A percentile compares a stretch with the other conserved stretches of the same genome.
Conservation (phyloP, 35 echinoderm and acorn worm species). For the Holothuria glaberrima region DNA sequence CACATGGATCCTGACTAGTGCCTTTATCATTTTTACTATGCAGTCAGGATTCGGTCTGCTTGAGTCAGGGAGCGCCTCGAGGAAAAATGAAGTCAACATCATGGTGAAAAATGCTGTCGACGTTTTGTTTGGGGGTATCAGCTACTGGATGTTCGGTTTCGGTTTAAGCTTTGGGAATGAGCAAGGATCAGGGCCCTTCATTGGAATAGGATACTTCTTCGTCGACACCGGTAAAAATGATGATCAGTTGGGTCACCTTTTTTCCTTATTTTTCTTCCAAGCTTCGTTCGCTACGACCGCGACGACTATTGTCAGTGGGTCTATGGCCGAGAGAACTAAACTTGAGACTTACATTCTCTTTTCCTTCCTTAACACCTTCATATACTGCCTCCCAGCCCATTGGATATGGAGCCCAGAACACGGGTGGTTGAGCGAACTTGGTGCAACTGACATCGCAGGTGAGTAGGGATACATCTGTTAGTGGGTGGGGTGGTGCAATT, state of each 20-base stretch:
- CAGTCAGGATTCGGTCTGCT: conserved; percentile 97
- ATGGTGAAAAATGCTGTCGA: conserved; percentile 98
- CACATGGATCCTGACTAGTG: conserved; percentile 94
- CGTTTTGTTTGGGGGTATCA: conserved; percentile 91
- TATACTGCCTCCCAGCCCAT: conserved; percentile 85
- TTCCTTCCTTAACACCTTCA: conserved; percentile 93
- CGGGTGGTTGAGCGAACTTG: conserved; percentile 78
- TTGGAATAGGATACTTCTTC: conserved; percentile 88
- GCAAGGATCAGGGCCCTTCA: conserved; percentile 59
- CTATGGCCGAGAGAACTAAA: conserved; percentile 95
- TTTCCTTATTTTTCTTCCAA: conserved; percentile 93
- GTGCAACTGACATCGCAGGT: conserved; percentile 84
- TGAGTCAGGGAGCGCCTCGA: conserved; percentile 86
- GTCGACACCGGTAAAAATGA: conserved; percentile 53
- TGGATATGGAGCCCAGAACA: conserved; percentile 85
- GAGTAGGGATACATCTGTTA: background rate
- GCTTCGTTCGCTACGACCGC: conserved; percentile 96
- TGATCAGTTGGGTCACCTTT: conserved; percentile 67
- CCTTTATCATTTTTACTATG: conserved; percentile 99
- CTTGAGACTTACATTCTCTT: conserved; percentile 91
- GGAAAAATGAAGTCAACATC: conserved; percentile 97
- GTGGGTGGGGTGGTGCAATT: no score
- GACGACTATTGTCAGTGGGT: conserved; percentile 90
- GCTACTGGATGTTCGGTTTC: conserved; percentile 96
- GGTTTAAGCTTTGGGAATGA: conserved; percentile 81